Evolutionary conservation across 2,888 invertebrate species (phyloP).

Genomic region (Dolomedes plantarius): DNA sequence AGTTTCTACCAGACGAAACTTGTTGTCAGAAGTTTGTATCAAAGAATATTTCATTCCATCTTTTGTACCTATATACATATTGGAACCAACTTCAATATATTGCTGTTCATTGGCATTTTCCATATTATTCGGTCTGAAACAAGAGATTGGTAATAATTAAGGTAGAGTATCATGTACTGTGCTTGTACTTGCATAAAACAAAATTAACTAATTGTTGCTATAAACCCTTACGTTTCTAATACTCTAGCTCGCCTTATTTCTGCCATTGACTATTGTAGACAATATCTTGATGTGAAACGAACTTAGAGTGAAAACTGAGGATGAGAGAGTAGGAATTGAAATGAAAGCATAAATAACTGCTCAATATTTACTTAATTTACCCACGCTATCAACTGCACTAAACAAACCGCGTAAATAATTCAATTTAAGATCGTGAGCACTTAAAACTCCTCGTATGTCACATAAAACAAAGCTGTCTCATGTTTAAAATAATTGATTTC

Average conservation of each 20-base stretch:
- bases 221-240: not conserved
- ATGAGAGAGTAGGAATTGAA: not conserved
- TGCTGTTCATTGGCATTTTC: conserved; percentile 35
- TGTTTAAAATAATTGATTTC: not conserved
- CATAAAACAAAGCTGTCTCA: not conserved
- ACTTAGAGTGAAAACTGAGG: not conserved
- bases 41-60: conserved; percentile 61
- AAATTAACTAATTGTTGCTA: no score
- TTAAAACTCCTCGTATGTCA: not conserved
- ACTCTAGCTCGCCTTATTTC: not conserved
- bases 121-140: not conserved
- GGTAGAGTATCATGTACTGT: no score
- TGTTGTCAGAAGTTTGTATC: conserved; percentile 36
- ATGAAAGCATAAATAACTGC: not conserved
- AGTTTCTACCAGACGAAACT: conserved; percentile 47
- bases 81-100: conserved; percentile 51
- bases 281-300: not conserved
- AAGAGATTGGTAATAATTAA: no score
- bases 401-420: not conserved
- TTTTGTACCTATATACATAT: conserved; percentile 52
- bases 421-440: not conserved
- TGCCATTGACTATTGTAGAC: not conserved
- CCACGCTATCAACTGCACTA: not conserved
- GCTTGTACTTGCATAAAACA: no score
- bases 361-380: not conserved